Base-by-base conservation (phyloP, 2,888 invertebrate species). In the Drosophila kuntzei region DNA sequence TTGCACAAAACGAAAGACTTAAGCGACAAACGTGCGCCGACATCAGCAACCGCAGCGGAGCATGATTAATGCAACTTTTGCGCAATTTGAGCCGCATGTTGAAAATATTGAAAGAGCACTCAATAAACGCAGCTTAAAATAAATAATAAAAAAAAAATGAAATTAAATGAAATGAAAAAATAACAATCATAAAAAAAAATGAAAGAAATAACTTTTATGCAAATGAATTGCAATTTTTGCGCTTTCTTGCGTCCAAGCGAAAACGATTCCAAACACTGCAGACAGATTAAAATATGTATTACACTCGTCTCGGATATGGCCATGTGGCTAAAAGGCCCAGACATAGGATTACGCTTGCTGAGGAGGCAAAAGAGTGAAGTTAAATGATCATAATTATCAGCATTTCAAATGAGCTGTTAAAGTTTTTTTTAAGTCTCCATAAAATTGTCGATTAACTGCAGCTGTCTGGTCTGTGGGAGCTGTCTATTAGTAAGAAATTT, bases 141-240 rank as follows among this genome's bases (percentile, higher is more conserved):
- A 32, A 44, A 39, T 34, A 53, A 14, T 16, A 32, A 32, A 22
- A 29, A 29, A 3, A 9, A 22, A 32, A 16, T 22, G 22, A 61
- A 20, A 41, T 7, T 12, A 34, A 34, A 34, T 34, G 47, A n/a
- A 43, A 29, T 34, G 6, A 22, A 14, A 68, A 27, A 51, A 41
- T 41, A 29, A 65, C n/a, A 53, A 34, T 39, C 50, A 46, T 37
- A n/a, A 63, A 55, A n/a, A n/a, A 58, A 67, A 51, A 39, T 27
- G 41, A 39, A 60, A 43, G 58, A 65, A 86, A 76, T 67, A 11
- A 44, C 22, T 32, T 29, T 22, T 55, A 87, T 75, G 88, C 76
- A 83, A 86, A 83, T 83, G 68, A 88, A 79, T 76, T 82, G 87
- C 89, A 71, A 71, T 86, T 86, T 76, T n/a, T 62, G 68, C 80